These are phyloP conservation scores for Agrilus cyanescens DNA, from an alignment of 2,888 invertebrate species.

Conservation along the genomic window DNA sequence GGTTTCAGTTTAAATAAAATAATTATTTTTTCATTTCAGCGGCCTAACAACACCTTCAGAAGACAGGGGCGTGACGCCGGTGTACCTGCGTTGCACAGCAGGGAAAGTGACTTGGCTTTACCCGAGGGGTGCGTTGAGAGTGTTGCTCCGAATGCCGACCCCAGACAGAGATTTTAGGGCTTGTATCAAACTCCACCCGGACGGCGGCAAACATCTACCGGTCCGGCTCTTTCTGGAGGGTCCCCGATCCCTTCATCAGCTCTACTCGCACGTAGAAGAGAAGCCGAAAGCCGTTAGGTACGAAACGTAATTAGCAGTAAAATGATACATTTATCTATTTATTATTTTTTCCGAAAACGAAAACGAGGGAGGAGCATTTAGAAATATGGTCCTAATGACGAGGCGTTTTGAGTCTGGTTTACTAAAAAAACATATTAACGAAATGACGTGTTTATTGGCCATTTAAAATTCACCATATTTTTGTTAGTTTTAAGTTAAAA, in stretches of 20 bases:
- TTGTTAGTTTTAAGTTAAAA: too few relatives aligned
- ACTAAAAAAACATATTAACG: too few relatives aligned
- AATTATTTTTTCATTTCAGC: conserved; percentile 37
- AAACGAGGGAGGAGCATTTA: background rate
- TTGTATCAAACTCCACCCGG: conserved; percentile 48
- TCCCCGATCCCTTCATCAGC: conserved; percentile 43
- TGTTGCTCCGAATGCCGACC: conserved; percentile 46
- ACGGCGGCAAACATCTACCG: conserved; percentile 28
- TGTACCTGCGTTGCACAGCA: conserved; percentile 62
- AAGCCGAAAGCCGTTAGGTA: conserved; percentile 33
- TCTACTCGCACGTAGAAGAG: conserved; percentile 46
- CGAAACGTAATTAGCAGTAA: conserved; percentile 10
- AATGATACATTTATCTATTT: conserved; percentile 1
- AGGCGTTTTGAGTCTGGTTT: too few relatives aligned
- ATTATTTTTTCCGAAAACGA: background rate
- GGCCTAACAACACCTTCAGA: conserved; percentile 39
- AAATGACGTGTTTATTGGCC: too few relatives aligned
- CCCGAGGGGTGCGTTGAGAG: conserved; percentile 59
- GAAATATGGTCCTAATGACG: too few relatives aligned
- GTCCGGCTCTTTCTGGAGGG: conserved; percentile 55
- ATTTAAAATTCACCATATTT: too few relatives aligned
- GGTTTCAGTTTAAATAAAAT: too few relatives aligned
- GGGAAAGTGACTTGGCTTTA: conserved; percentile 65
- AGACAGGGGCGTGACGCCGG: conserved; percentile 56
- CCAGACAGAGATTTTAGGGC: conserved; percentile 55